phyloP scores from a whole-genome alignment of 2,797 vertebrate species.

The Aphelocoma californica region DNA sequence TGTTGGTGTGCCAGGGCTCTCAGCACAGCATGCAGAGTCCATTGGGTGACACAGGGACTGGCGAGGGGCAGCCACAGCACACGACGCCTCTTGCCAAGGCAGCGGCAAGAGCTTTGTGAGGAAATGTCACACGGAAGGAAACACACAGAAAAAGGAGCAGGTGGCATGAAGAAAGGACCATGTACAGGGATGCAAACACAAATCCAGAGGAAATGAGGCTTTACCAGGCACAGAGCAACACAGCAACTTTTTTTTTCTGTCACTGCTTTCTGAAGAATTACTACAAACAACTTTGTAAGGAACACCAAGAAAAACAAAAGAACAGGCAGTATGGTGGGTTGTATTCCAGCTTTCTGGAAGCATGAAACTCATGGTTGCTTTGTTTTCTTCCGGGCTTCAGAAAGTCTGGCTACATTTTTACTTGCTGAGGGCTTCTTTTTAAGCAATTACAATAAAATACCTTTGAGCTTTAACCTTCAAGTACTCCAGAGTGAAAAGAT shows the following conservation, averaged over 20 bases:
- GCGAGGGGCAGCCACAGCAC: background rate
- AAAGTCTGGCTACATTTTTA: constrained; percentile 4
- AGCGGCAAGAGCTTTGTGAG: background rate
- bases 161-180: background rate
- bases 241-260: background rate
- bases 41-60: fast-evolving
- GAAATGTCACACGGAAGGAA: background rate
- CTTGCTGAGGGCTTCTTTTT: background rate
- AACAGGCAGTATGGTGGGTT: background rate
- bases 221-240: background rate
- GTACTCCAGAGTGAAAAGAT: constrained; percentile 36
- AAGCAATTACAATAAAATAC: constrained; percentile 24
- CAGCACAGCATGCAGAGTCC: background rate
- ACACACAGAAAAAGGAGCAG: background rate
- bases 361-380: background rate
- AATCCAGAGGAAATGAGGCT: background rate
- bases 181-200: background rate
- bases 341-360: background rate
- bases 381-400: constrained; percentile 8
- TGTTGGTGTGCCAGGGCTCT: background rate
- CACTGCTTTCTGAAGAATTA: background rate
- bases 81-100: background rate
- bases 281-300: background rate
- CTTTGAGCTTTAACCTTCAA: constrained; percentile 51
- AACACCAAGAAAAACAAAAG: background rate